phyloP scores from a whole-genome alignment of 2,113 vertebrate genomes.

The Stigmatopora nigra region DNA sequence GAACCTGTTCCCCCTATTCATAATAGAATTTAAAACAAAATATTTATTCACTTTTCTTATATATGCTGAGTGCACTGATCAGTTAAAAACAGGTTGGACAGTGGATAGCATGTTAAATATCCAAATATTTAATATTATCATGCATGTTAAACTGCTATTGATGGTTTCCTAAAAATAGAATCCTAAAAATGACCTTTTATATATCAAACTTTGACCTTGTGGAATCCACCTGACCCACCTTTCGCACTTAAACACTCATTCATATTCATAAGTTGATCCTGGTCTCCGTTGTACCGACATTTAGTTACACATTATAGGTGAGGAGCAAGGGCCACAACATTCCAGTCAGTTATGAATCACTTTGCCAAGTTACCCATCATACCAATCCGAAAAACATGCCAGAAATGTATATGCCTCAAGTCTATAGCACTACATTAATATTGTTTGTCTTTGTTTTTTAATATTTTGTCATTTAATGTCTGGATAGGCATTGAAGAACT shows the following conservation, averaged over 20 bases:
- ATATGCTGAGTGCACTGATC: background rate
- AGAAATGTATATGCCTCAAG: conserved; percentile 19
- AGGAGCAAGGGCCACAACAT: conserved; percentile 42
- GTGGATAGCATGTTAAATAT: background rate
- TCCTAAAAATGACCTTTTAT: background rate
- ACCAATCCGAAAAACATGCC: conserved; percentile 9
- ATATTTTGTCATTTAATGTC: background rate
- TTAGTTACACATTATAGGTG: conserved; percentile 56
- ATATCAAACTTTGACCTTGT: background rate
- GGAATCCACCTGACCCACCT: conserved; percentile 13
- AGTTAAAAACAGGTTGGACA: background rate
- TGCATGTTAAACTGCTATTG: background rate
- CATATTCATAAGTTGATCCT: conserved; percentile 43
- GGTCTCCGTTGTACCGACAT: conserved; percentile 33
- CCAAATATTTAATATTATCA: too few relatives aligned
- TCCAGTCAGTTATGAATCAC: conserved; percentile 54
- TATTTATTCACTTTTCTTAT: background rate
- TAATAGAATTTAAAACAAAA: background rate
- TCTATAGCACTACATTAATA: conserved; percentile 31
- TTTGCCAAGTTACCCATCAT: conserved; percentile 43
- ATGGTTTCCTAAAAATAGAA: background rate
- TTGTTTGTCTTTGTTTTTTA: background rate
- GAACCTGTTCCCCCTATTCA: conserved; percentile 21
- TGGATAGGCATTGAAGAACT: background rate
- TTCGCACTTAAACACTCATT: conserved; percentile 23